Base-by-base conservation (phyloP, 2,113 vertebrate species). In the Lepidothrix coronata region DNA sequence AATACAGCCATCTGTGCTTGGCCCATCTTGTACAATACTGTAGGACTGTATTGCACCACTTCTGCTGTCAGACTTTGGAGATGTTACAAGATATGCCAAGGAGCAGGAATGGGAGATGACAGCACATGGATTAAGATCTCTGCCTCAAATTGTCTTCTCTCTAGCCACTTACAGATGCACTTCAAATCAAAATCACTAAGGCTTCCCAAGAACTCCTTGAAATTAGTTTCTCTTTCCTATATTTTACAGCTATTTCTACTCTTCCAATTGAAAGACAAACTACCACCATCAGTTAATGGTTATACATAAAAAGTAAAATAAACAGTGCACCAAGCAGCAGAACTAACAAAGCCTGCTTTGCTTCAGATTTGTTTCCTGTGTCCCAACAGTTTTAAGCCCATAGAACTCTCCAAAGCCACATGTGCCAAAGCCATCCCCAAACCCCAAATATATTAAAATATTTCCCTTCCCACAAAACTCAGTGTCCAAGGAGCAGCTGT, bases 1-100 rank as follows among this genome's bases (percentile, higher is more conserved):
- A 80, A 59, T 73, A 83, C 61, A 66, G 63, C 90, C 91, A 93
- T 76, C 80, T 92, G 95, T 77, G 68, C 86, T 85, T 92, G 79
- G 75, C 72, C 75, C 85, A 86, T 54, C 73, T 84, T 84, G 51
- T 58, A 87, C 70, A 59, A 79, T 63, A 20, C 58, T 2, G 3
- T 31, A 35, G 39, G 41, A 18, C 58, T 39, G 62, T 31, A 2
- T 51, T 22, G 30, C 30, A 31, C 58, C 52, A 20, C 31, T 76
- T 16, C 76, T 88, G 83, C 86, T 89, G 75, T 84, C 92, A 84
- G 2, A 72, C 71, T 65, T 58, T 5, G 62, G 58, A 85, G 74
- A 43, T 0, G 0, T 23, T 61, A 68, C 54, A 57, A 37, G 58
- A 35, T 6, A 37, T 7, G 31, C 67, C 85, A 63, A 63, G 71